A percentile compares a stretch with the other conserved stretches of the same genome.
Evolutionary conservation across 2,113 vertebrate genomes (phyloP).

Genomic region (Amazona guildingii): DNA sequence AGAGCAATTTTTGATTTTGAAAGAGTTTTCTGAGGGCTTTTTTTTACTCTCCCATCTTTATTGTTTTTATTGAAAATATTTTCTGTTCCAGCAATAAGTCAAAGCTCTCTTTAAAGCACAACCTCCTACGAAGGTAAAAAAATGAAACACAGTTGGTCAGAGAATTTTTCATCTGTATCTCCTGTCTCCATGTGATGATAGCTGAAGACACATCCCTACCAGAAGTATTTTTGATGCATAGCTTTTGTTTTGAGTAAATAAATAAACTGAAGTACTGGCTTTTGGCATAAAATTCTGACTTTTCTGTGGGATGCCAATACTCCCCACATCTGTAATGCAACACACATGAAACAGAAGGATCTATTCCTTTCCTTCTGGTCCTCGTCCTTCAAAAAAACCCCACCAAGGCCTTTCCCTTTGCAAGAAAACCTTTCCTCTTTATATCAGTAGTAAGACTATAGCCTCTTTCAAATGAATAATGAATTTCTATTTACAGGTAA

Average conservation of each 20-base stretch:
- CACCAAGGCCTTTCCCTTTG: not conserved
- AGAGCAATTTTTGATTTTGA: not conserved
- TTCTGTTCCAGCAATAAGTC: not conserved
- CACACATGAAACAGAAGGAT: not conserved
- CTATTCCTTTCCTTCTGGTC: not conserved
- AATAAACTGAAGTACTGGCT: not conserved
- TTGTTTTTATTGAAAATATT: not conserved
- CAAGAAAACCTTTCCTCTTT: not conserved
- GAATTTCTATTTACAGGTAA: not conserved
- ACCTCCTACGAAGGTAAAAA: not conserved
- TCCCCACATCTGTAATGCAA: not conserved
- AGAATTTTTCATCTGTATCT: not conserved
- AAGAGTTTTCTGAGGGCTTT: not conserved
- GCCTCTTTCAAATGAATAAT: not conserved
- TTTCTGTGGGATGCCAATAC: not conserved
- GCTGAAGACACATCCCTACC: not conserved
- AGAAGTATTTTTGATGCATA: not conserved
- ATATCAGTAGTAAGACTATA: not conserved
- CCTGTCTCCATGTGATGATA: not conserved
- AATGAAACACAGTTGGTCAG: not conserved
- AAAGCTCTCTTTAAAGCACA: not conserved
- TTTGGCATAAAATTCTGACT: not conserved
- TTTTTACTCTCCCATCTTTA: not conserved
- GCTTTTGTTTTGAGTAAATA: not conserved
- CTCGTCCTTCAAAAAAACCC: not conserved